Evolutionary conservation across 2,888 invertebrate species (phyloP).

Genomic region (Drosophila monieri): DNA sequence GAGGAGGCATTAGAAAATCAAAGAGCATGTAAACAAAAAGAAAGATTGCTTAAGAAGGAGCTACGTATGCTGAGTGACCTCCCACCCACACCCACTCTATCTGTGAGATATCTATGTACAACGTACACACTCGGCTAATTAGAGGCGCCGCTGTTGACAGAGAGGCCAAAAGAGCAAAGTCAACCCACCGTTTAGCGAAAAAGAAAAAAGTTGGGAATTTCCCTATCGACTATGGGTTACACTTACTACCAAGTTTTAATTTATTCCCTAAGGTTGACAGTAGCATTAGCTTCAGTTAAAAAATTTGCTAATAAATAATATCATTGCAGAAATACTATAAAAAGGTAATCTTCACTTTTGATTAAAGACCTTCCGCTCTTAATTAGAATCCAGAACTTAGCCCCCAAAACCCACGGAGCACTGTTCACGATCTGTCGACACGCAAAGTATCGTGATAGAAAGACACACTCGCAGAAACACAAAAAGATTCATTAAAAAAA

Average conservation of each 20-base stretch:
- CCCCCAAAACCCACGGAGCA: neutral
- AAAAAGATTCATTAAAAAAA: slow-evolving; percentile 45
- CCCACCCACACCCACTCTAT: slow-evolving; percentile 16
- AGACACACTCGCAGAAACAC: slow-evolving; percentile 22
- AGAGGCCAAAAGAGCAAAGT: slow-evolving; percentile 33
- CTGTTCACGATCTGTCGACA: slow-evolving; percentile 42
- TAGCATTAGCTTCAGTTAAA: neutral
- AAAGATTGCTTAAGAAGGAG: slow-evolving; percentile 36
- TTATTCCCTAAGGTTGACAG: no score
- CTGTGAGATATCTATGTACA: slow-evolving; percentile 6
- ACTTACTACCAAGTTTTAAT: neutral
- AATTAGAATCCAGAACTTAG: slow-evolving; percentile 28
- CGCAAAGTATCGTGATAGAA: slow-evolving; percentile 65
- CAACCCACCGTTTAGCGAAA: neutral
- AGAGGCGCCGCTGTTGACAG: slow-evolving; percentile 64
- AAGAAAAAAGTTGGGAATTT: no score
- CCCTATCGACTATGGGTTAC: slow-evolving; percentile 16
- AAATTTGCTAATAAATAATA: neutral
- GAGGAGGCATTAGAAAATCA: slow-evolving; percentile 44
- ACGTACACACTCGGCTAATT: slow-evolving; percentile 45
- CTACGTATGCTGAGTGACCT: slow-evolving; percentile 32
- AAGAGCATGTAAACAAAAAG: slow-evolving; percentile 70
- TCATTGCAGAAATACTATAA: no score
- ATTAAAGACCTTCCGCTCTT: slow-evolving; percentile 27
- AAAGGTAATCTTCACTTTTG: slow-evolving; percentile 7